These are phyloP conservation scores for Psittacus erithacus DNA, from an alignment of 2,113 vertebrate species.

Conservation along the genomic window DNA sequence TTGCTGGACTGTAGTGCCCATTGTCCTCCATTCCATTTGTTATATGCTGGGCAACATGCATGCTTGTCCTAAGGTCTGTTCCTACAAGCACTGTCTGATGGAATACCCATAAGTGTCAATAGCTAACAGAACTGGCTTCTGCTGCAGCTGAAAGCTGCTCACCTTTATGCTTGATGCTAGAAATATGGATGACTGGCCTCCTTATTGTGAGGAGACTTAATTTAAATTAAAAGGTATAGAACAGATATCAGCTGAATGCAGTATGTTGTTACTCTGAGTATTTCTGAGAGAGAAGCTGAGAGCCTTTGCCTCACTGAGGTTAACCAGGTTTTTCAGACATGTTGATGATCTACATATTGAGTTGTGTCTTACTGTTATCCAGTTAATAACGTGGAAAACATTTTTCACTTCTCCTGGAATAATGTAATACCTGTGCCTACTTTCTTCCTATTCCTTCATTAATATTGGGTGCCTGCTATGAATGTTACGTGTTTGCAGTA, in stretches of 20 bases:
- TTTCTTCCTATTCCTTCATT: neutral
- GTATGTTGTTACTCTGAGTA: neutral
- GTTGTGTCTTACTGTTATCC: neutral
- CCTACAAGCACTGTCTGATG: neutral
- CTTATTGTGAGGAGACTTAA: neutral
- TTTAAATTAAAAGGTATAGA: neutral
- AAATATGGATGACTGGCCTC: neutral
- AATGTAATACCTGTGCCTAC: neutral
- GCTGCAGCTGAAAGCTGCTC: neutral
- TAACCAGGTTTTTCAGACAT: neutral
- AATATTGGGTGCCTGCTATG: neutral
- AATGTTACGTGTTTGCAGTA: neutral
- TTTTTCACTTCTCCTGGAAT: neutral
- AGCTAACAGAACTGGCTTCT: neutral
- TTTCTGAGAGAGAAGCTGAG: neutral
- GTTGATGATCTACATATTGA: neutral
- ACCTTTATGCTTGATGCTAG: neutral
- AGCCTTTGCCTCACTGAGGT: neutral
- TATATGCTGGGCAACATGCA: neutral
- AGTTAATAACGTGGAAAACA: neutral
- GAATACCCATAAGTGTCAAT: neutral
- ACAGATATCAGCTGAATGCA: neutral
- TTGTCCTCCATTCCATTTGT: constrained; percentile 9
- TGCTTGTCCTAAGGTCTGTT: neutral
- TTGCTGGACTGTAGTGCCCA: constrained; percentile 20